phyloP scores from a whole-genome alignment of 1,140 invertebrate genomes.

The Piezodorus guildinii region DNA sequence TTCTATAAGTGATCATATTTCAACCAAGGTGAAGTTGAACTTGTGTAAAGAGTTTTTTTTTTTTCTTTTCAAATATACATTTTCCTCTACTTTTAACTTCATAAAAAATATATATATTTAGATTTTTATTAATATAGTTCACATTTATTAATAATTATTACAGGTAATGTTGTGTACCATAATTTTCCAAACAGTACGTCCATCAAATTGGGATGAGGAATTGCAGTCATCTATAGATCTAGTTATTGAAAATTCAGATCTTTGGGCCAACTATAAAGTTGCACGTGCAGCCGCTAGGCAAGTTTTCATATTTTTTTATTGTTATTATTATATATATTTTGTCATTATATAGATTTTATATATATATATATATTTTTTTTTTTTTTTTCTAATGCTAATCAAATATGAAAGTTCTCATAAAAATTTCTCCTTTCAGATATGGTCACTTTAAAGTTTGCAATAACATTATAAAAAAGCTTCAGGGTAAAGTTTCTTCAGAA shows the following conservation, averaged over 20 bases:
- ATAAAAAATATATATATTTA: no score
- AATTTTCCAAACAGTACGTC: conserved; percentile 57
- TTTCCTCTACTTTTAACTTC: no score
- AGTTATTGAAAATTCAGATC: conserved; percentile 47
- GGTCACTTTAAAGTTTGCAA: conserved; percentile 66
- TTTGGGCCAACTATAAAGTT: conserved; percentile 79
- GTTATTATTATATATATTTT: no score
- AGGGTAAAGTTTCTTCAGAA: conserved; percentile 71
- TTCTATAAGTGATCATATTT: conserved; percentile 30
- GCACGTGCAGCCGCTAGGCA: conserved; percentile 70
- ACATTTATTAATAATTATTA: neutral
- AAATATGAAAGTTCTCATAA: neutral
- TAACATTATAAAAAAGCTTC: conserved; percentile 50
- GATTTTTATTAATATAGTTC: no score
- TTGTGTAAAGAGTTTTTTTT: no score
- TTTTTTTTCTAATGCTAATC: neutral
- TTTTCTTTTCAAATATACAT: no score
- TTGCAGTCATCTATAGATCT: conserved; percentile 42
- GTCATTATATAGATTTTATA: no score
- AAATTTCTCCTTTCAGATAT: conserved; percentile 43
- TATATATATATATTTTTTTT: no score
- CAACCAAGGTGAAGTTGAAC: conserved; percentile 30
- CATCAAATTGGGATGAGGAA: conserved; percentile 49
- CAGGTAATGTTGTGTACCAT: conserved; percentile 63
- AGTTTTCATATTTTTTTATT: no score